Evolutionary conservation across 2,113 vertebrate species (phyloP), one percentile per base, ranked within the genome.

Genomic region (Pseudorectes ferrugineus): DNA sequence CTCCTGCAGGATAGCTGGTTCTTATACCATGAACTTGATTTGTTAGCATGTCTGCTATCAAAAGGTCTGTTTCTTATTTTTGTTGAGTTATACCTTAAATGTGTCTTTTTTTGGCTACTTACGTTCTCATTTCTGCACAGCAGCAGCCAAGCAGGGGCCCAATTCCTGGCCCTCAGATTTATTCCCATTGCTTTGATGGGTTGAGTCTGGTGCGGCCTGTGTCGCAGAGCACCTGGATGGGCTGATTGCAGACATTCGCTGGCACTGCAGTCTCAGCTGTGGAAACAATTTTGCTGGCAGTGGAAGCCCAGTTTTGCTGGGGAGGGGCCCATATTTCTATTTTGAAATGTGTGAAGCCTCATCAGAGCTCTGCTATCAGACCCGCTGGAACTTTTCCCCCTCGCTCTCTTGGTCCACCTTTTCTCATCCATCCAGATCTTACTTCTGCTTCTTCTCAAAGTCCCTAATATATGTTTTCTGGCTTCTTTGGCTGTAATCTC

Each of bases 31-130:
- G 28, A 88, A 75, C 40, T 96, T 90, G 75, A 95, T 96, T 95
- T 93, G 72, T 90, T 88, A 90, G 28, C 76, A 45, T 61, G 70
- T 88, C 90, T 92, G 57, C 79, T 94, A 91, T 96, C 79, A 95
- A 88, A 92, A 86, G 51, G 57, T 97, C 96, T 94, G 92, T 91
- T 97, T 93, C 94, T 96, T 94, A 93, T 95, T 97, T 96, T 96
- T 96, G 52, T 80, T 90, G 93, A 94, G 55, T 92, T 97, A 93
- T 78, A 84, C 61, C 72, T 92, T 93, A 84, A 95, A 92, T 57
- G 61, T 84, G 72, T 88, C 85, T 90, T 88, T 96, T 95, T 93
- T 90, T 96, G 92, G 85, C 88, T 92, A 86, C 88, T 95, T 93
- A 54, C 3, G 0, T 57, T 95, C 79, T 94, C 0, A 0, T 94